Conservation (phyloP, 1,140 invertebrate genomes). For the Drosophila neocordata region DNA sequence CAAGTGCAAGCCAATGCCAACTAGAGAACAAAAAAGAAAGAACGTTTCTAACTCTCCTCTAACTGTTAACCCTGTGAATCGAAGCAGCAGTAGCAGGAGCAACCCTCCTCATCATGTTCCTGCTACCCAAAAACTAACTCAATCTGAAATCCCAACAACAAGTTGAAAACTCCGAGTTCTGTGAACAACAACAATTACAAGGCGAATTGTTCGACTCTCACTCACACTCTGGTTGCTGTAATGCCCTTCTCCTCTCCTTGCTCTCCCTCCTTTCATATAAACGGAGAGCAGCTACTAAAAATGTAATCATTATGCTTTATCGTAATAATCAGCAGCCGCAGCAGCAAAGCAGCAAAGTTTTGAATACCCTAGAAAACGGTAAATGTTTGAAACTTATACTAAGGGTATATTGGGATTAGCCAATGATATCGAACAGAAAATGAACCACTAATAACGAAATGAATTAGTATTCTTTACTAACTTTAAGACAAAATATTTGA, state of each 20-base stretch:
- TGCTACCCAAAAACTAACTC: conserved; percentile 12
- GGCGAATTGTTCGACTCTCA: conserved; percentile 26
- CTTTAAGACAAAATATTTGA: too few species aligned
- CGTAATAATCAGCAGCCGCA: conserved; percentile 76
- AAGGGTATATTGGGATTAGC: conserved; percentile 41
- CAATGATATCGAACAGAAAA: not conserved
- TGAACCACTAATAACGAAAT: too few species aligned
- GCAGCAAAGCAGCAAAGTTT: conserved; percentile 42
- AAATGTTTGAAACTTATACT: not conserved
- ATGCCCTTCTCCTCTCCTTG: not conserved
- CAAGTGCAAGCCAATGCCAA: conserved; percentile 77
- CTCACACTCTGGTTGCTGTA: conserved; percentile 20
- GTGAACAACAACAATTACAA: conserved; percentile 61
- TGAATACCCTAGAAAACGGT: conserved; percentile 4
- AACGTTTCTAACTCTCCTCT: conserved; percentile 25
- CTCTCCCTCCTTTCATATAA: conserved; percentile 25
- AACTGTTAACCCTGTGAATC: conserved; percentile 33
- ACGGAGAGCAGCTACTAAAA: conserved; percentile 68
- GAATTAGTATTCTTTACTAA: too few species aligned
- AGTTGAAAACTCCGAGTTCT: conserved; percentile 65
- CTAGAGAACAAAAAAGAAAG: conserved; percentile 13
- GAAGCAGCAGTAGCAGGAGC: conserved; percentile 5
- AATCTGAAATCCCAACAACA: conserved; percentile 61
- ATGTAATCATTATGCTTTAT: conserved; percentile 81
- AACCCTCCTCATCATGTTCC: conserved; percentile 6